Evolutionary conservation across 2,888 invertebrate genomes (phyloP), one percentile per base, ranked within the genome.

Genomic region (Papilio elwesi): DNA sequence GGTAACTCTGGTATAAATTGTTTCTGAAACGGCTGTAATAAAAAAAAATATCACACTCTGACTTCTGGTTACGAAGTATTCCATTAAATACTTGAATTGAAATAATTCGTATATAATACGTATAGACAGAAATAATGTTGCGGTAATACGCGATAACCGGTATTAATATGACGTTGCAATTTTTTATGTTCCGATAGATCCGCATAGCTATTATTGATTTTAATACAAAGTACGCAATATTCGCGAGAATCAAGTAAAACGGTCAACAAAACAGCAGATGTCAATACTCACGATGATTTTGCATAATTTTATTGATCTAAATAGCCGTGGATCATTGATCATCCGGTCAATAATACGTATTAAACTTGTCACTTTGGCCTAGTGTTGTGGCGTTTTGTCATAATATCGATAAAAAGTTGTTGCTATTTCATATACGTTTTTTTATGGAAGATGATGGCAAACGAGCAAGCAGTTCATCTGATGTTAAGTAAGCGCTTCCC

Each of bases 261-360:
- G 90, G 91, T 87, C 90, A 91, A 89, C 84, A 86, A 75, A 74
- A 77, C 79, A 74, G 74, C 74, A 62, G 62, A 51, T 76, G 69
- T 91, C 91, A 91, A 92, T 88, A 79, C 68, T 38, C 66, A 76
- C 84, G 87, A 93, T 93, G 93, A 93, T 90, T 90, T 88, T 91
- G 93, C 93, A 93, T 93, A 91, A 89, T 92, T 91, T 91, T 90
- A 92, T 92, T 91, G 91, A 90, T 90, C 90, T 80, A 90, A 92
- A 93, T 92, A 91, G 76, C 87, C 90, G 85, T 90, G 79, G 85
- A 92, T 90, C 93, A 92, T 93, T 91, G 87, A 92, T 93, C 93
- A 92, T 90, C 80, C 83, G 86, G 82, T 88, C 89, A 89, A 92
- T 91, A 90, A 88, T 88, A 83, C 83, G 85, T 85, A 85, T 89